These are phyloP conservation scores for Ceratosolen solmsi DNA, from an alignment of 1,140 invertebrate genomes.

Conservation along the genomic window DNA sequence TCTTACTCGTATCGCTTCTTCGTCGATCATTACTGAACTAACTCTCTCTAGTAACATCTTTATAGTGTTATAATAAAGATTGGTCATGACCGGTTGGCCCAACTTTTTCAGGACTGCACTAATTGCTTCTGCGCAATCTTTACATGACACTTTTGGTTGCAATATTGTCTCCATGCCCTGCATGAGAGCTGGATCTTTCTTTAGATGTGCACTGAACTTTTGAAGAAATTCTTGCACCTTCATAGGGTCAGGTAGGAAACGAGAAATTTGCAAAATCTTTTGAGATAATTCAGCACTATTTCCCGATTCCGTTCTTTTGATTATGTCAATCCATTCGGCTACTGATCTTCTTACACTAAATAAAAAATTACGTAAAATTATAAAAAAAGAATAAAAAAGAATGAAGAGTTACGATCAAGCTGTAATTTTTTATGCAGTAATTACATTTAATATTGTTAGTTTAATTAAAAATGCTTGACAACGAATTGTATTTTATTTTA, in stretches of 20 bases:
- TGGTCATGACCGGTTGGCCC: constrained; percentile 94
- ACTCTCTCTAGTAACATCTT: constrained; percentile 95
- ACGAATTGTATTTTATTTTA: too few species aligned
- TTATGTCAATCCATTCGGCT: constrained; percentile 88
- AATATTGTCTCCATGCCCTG: constrained; percentile 90
- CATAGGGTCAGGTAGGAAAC: constrained; percentile 91
- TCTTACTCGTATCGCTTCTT: constrained; percentile 82
- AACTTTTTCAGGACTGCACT: constrained; percentile 90
- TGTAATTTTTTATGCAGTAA: too few species aligned
- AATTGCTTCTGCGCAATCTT: constrained; percentile 89
- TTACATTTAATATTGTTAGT: too few species aligned
- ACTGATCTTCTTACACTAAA: constrained; percentile 85
- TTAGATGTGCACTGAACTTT: constrained; percentile 89
- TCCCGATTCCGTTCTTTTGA: constrained; percentile 80
- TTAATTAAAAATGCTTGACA: too few species aligned
- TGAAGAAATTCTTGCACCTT: constrained; percentile 94
- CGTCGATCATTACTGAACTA: constrained; percentile 96
- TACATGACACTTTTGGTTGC: constrained; percentile 89
- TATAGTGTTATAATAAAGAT: constrained; percentile 95
- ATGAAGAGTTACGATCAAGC: too few species aligned
- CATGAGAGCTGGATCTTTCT: constrained; percentile 84
- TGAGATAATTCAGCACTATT: constrained; percentile 77
- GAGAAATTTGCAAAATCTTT: constrained; percentile 77
- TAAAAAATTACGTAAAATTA: background rate
- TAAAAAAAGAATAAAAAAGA: too few species aligned